Base-by-base conservation (phyloP, 2,113 vertebrate genomes). In the Cyanoliseus patagonus region DNA sequence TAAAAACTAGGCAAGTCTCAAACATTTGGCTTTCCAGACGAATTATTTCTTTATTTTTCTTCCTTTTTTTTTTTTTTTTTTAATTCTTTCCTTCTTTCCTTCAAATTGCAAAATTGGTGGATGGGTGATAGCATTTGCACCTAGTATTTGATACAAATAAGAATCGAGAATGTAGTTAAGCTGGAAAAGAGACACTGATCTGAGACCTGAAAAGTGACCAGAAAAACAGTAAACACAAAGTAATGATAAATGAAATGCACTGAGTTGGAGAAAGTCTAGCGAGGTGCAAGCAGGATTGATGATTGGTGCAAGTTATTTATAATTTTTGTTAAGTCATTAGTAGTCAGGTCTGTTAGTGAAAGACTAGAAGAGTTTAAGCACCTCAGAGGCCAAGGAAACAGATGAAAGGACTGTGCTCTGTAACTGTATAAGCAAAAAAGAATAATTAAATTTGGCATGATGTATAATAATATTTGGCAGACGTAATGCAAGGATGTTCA, bases 21-120 rank as follows among this genome's bases (percentile, higher is more conserved):
- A 91, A 22, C 78, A 94, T 91, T 92, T 79, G 87, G 46, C 17
- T 95, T 94, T 91, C 57, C 77, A 91, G 83, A 85, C 63, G 67
- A 92, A 31, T 52, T 7, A 41, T 13, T 44, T 70, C 2, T 30
- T 49, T 47, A 20, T 47, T 69, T 23, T 69, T 23, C 11, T 47
- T 49, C 7, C 55, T 22, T 47, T 1, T 39, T 15, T 27, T 31
- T 41, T 47, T 25, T 61, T 87, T 61, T 31, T 23, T 66, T 79
- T 35, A 37, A 5, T 87, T 70, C 63, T n/a, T 44, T 68, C n/a
- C n/a, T 53, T 62, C 66, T 59, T 87, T 81, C 41, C 30, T 88
- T 92, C 47, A 82, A 90, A 78, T 42, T 63, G n/a, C 30, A 82
- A 79, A 95, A 82, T 33, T 82, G 37, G 37, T 19, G n/a, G 41